Percentiles rank a stretch among this genome's conserved stretches.
Evolutionary conservation across 2,888 invertebrate species (phyloP).

Genomic region (Hipparchia semele): DNA sequence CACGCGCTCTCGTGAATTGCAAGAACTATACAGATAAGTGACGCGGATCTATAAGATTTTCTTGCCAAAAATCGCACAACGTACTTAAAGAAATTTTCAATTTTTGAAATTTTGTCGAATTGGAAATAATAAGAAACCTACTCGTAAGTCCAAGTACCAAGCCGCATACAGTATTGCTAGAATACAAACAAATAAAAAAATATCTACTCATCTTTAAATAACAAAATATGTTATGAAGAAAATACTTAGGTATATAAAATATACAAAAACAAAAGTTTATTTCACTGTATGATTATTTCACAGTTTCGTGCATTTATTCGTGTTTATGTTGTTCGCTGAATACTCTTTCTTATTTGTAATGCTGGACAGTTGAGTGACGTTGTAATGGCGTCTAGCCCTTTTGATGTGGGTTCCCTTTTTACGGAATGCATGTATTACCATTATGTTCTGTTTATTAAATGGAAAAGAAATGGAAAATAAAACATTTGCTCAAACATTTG

Average conservation of each 20-base stretch:
- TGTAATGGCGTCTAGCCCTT: conserved; percentile 42
- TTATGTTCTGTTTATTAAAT: conserved; percentile 27
- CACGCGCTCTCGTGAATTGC: too few relatives aligned
- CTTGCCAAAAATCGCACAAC: too few relatives aligned
- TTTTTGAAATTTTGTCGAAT: too few relatives aligned
- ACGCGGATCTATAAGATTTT: too few relatives aligned
- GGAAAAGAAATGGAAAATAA: background rate
- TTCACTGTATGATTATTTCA: conserved; percentile 20
- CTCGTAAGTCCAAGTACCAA: too few relatives aligned
- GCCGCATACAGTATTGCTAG: too few relatives aligned
- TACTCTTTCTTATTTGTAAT: conserved; percentile 45
- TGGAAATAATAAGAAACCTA: too few relatives aligned
- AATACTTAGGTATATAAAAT: background rate
- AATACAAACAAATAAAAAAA: too few relatives aligned
- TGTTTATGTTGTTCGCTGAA: conserved; percentile 37
- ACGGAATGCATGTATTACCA: conserved; percentile 35
- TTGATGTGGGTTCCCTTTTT: conserved; percentile 43
- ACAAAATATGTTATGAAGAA: too few relatives aligned
- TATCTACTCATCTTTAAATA: too few relatives aligned
- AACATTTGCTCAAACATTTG: background rate
- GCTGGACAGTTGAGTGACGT: conserved; percentile 44
- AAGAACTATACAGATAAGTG: too few relatives aligned
- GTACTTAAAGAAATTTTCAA: too few relatives aligned
- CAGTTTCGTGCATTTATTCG: conserved; percentile 41
- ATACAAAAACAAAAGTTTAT: conserved; percentile 17